Percentiles rank a stretch among this genome's conserved stretches.
Conservation (phyloP, 2,888 invertebrate species). For the Archips crataeganus region DNA sequence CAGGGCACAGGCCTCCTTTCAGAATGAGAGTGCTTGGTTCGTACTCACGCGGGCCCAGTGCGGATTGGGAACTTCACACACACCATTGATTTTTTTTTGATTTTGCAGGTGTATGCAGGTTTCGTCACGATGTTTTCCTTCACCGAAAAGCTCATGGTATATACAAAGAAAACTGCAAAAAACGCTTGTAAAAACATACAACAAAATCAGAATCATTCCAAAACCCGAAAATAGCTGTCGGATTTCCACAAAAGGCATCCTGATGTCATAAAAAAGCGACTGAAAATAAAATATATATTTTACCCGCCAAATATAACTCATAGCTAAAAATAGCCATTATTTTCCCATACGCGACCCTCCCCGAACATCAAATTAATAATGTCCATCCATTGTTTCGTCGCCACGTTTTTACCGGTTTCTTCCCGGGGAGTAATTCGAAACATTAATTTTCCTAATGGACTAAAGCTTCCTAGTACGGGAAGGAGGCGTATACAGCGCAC, state of each 20-base stretch:
- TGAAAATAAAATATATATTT: constrained; percentile 11
- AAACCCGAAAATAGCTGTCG: background rate
- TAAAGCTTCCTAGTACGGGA: constrained; percentile 73
- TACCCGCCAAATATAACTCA: constrained; percentile 16
- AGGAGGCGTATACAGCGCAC: constrained; percentile 50
- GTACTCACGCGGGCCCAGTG: no score
- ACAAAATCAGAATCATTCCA: background rate
- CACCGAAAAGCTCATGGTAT: no score
- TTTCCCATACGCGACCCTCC: constrained; percentile 9
- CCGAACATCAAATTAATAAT: constrained; percentile 37
- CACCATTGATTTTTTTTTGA: no score
- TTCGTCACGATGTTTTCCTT: no score
- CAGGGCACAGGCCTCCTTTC: no score
- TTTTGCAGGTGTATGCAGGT: no score
- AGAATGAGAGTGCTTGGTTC: no score
- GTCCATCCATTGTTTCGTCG: constrained; percentile 43
- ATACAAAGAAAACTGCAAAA: no score
- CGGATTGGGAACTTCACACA: no score
- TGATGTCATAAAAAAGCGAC: background rate
- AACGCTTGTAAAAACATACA: no score
- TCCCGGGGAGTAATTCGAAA: constrained; percentile 77
- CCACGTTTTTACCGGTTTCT: constrained; percentile 43
- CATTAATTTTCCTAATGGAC: constrained; percentile 86
- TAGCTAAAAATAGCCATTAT: constrained; percentile 24
- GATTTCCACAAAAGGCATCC: background rate